phyloP scores from a whole-genome alignment of 2,888 invertebrate species.

The Dolichopus griseipennis region DNA sequence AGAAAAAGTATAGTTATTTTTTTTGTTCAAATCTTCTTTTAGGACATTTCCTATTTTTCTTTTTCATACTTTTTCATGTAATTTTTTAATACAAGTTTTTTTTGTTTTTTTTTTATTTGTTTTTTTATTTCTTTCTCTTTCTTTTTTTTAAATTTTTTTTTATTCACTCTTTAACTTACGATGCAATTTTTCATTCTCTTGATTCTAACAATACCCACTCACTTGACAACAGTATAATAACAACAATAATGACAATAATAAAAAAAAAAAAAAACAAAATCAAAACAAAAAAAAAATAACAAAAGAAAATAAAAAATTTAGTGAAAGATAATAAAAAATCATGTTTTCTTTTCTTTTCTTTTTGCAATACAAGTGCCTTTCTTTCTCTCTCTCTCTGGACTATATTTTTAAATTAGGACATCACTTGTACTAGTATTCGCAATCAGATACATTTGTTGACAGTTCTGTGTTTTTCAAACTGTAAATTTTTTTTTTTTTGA shows the following conservation, averaged over 20 bases:
- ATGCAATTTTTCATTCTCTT: background rate
- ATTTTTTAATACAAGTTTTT: too few species aligned
- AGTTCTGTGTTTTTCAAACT: too few species aligned
- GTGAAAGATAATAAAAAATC: background rate
- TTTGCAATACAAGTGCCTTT: background rate
- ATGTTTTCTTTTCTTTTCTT: background rate
- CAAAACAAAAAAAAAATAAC: background rate
- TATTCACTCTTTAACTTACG: background rate
- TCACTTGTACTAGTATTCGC: background rate
- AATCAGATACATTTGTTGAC: background rate
- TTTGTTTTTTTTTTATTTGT: too few species aligned
- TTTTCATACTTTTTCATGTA: background rate
- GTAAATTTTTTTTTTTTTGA: too few species aligned
- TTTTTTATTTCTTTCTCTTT: too few species aligned
- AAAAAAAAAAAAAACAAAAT: background rate
- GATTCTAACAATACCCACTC: too few species aligned
- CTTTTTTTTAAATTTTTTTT: too few species aligned
- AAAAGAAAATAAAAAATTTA: background rate
- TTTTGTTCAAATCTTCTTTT: background rate
- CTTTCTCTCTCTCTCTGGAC: background rate
- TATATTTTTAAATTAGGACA: background rate
- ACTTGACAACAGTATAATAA: background rate
- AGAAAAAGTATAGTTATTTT: background rate
- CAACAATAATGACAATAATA: background rate
- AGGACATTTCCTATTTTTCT: background rate